Evolutionary conservation across 2,113 vertebrate genomes (phyloP).

Genomic region (Carassius auratus): DNA sequence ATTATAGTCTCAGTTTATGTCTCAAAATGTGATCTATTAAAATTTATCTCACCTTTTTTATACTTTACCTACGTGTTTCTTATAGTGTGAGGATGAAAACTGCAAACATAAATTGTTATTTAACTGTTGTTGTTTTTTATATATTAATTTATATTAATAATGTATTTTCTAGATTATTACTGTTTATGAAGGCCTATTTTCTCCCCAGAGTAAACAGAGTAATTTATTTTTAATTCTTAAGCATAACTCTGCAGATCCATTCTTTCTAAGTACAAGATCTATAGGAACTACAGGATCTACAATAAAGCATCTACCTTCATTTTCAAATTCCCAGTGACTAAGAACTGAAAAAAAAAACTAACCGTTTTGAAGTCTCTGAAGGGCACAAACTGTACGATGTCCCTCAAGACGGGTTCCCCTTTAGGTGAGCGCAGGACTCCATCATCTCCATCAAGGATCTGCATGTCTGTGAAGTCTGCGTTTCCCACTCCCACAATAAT

Average conservation of each 20-base stretch:
- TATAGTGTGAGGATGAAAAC: not conserved
- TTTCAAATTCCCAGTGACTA: not conserved
- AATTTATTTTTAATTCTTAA: not conserved
- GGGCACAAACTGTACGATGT: slow-evolving; percentile 95
- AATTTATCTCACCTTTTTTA: too few species aligned
- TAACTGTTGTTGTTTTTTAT: too few species aligned
- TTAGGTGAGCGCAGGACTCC: slow-evolving; percentile 86
- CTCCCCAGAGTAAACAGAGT: not conserved
- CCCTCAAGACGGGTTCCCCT: slow-evolving; percentile 87
- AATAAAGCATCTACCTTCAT: not conserved
- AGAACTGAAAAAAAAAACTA: slow-evolving; percentile 66
- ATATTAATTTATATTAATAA: too few species aligned
- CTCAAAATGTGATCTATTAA: too few species aligned
- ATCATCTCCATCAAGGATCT: slow-evolving; percentile 90
- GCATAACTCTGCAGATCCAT: not conserved
- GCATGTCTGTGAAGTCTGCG: slow-evolving; percentile 95
- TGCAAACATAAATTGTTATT: too few species aligned
- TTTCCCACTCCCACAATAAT: slow-evolving; percentile 95
- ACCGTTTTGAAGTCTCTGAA: slow-evolving; percentile 96
- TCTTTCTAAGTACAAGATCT: not conserved
- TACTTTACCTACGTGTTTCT: not conserved
- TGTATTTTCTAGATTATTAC: too few species aligned
- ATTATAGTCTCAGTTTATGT: too few species aligned
- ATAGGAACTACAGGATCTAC: not conserved
- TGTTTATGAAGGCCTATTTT: too few species aligned